A percentile compares a stretch with the other conserved stretches of the same genome.
Evolutionary conservation across 2,888 invertebrate genomes (phyloP).

Genomic region (Adelognathus sp.): DNA sequence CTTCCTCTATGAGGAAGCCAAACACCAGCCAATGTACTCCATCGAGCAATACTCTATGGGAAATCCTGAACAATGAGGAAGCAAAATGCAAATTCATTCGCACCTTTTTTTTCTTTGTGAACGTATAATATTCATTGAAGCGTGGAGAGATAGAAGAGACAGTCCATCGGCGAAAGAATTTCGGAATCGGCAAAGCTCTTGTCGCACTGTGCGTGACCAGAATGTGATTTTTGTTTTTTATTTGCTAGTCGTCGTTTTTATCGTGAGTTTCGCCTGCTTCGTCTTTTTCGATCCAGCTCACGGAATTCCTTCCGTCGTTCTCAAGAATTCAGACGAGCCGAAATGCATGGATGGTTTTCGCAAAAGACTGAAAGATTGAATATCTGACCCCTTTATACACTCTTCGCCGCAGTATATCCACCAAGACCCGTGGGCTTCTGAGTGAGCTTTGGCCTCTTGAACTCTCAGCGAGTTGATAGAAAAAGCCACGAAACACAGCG

Average conservation of each 20-base stretch:
- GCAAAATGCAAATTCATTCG: no score
- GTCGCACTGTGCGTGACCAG: slow-evolving; percentile 4
- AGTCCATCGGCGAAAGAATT: background rate
- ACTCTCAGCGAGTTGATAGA: background rate
- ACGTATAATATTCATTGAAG: background rate
- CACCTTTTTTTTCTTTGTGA: background rate
- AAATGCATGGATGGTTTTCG: slow-evolving; percentile 2
- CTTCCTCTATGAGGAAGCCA: no score
- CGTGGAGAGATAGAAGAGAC: background rate
- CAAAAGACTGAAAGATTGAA: background rate
- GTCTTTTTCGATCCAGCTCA: background rate
- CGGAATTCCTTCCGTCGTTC: slow-evolving; percentile 11
- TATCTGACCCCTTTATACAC: background rate
- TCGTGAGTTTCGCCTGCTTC: no score
- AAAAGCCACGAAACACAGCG: slow-evolving; percentile 17
- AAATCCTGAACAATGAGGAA: no score
- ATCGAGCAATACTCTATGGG: no score
- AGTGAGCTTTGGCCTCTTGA: background rate
- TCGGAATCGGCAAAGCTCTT: slow-evolving; percentile 1
- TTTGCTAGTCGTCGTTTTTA: no score
- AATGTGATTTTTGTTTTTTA: background rate
- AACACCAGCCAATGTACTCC: no score
- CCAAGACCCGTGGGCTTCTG: background rate
- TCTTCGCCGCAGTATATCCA: background rate
- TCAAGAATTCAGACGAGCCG: background rate